Conservation (phyloP, 2,888 invertebrate species). For the Phaedon cochleariae region DNA sequence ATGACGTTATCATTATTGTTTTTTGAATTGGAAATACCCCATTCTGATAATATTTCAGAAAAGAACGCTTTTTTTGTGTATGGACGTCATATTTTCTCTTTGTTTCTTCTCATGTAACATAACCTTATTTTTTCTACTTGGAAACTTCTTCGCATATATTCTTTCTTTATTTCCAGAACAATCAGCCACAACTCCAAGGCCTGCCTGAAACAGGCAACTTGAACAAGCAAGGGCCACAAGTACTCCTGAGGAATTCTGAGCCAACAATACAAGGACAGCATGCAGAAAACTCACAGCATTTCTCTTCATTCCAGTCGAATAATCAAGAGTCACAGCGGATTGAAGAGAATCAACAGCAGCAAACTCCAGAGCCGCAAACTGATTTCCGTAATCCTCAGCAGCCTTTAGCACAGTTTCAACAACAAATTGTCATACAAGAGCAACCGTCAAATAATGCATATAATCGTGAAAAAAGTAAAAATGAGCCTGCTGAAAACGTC, state of each 20-base stretch:
- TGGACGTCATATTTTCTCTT: no score
- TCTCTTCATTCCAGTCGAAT: not conserved
- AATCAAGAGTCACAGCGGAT: not conserved
- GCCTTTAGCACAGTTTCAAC: not conserved
- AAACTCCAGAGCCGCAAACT: not conserved
- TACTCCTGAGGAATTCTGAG: not conserved
- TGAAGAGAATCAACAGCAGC: not conserved
- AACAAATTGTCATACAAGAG: slow-evolving; percentile 16
- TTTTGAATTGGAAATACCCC: no score
- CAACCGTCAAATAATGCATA: not conserved
- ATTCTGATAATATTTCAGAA: no score
- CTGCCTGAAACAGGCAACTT: slow-evolving; percentile 30
- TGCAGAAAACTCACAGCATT: not conserved
- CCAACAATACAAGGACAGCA: not conserved
- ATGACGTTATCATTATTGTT: no score
- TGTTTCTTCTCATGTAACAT: no score
- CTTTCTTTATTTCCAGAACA: slow-evolving; percentile 32
- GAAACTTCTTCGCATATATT: not conserved
- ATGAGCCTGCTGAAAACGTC: slow-evolving; percentile 15
- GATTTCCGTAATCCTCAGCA: slow-evolving; percentile 1
- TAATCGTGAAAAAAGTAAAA: not conserved
- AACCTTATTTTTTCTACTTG: no score
- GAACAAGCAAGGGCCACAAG: slow-evolving; percentile 17
- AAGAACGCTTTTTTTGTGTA: no score
- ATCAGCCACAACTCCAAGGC: slow-evolving; percentile 38